Percentiles rank a stretch among this genome's conserved stretches.
These are phyloP conservation scores for Orius laevigatus DNA, from an alignment of 1,140 invertebrate species.

Conservation along the genomic window DNA sequence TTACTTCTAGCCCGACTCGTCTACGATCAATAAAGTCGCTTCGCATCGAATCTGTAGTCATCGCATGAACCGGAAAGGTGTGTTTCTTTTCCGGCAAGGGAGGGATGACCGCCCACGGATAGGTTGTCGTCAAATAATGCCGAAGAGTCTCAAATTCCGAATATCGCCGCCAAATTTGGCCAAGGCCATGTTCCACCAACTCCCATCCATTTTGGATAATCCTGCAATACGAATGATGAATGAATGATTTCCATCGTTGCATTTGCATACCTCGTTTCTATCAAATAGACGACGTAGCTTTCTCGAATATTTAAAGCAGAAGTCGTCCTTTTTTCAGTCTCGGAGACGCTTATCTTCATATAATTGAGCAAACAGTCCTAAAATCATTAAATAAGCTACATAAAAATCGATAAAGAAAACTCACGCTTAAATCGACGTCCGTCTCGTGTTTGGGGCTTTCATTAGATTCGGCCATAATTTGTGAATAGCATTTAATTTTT, in stretches of 20 bases:
- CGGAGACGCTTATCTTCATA: conserved; percentile 63
- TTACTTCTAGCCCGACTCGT: conserved; percentile 55
- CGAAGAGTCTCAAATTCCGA: conserved; percentile 70
- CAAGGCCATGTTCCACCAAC: conserved; percentile 39
- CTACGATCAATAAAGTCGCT: conserved; percentile 72
- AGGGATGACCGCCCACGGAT: conserved; percentile 61
- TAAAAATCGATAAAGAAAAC: too few relatives aligned
- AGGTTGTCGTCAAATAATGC: conserved; percentile 56
- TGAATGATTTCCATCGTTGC: not conserved
- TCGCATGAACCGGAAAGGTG: conserved; percentile 63
- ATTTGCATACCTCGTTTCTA: conserved; percentile 55
- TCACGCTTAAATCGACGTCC: too few relatives aligned
- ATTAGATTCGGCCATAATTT: too few relatives aligned
- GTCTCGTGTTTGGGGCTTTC: too few relatives aligned
- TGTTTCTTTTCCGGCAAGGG: conserved; percentile 69
- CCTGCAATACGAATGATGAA: conserved; percentile 30
- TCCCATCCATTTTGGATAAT: conserved; percentile 52
- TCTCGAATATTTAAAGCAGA: conserved; percentile 63
- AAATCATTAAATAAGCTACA: not conserved
- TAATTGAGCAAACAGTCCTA: conserved; percentile 56
- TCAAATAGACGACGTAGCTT: conserved; percentile 67
- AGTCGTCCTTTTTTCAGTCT: conserved; percentile 68
- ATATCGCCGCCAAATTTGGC: conserved; percentile 62
- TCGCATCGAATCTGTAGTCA: conserved; percentile 60
- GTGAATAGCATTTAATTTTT: too few relatives aligned